Conservation (phyloP, 2,797 vertebrate species). For the Acanthiza pusilla region DNA sequence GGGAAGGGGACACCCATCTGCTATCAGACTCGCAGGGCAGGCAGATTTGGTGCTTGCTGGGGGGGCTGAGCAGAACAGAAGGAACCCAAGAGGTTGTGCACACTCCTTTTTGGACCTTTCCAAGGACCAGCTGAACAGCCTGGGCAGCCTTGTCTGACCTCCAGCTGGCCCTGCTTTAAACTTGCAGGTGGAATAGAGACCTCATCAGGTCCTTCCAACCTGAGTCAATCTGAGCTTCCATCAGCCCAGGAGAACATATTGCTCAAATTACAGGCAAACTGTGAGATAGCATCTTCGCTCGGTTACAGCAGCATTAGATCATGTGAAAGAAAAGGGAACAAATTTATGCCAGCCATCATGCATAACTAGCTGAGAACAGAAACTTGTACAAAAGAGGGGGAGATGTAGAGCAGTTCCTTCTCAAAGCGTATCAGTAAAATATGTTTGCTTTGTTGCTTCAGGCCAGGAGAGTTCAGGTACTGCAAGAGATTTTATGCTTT, state of each 20-base stretch:
- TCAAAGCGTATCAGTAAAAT: not conserved
- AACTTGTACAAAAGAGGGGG: not conserved
- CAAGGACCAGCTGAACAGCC: not conserved
- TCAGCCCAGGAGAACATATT: not conserved
- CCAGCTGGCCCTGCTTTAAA: not conserved
- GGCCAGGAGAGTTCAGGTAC: not conserved
- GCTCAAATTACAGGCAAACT: not conserved
- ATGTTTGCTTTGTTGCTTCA: slow-evolving; percentile 4
- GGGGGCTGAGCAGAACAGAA: not conserved
- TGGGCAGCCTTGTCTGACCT: not conserved
- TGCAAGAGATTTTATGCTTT: not conserved
- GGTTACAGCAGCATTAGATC: not conserved
- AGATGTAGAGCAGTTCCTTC: not conserved
- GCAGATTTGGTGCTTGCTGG: not conserved
- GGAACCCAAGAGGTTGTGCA: not conserved
- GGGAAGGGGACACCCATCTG: not conserved
- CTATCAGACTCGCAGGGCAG: rapidly evolving
- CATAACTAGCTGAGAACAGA: not conserved
- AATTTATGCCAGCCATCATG: not conserved
- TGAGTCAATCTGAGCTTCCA: not conserved
- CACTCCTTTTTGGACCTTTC: not conserved
- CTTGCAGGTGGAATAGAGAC: not conserved
- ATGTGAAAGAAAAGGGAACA: not conserved
- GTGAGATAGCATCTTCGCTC: not conserved
- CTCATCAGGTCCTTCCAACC: not conserved